Evolutionary conservation across 2,888 invertebrate genomes (phyloP).

Genomic region (Drosophila subsilvestris): DNA sequence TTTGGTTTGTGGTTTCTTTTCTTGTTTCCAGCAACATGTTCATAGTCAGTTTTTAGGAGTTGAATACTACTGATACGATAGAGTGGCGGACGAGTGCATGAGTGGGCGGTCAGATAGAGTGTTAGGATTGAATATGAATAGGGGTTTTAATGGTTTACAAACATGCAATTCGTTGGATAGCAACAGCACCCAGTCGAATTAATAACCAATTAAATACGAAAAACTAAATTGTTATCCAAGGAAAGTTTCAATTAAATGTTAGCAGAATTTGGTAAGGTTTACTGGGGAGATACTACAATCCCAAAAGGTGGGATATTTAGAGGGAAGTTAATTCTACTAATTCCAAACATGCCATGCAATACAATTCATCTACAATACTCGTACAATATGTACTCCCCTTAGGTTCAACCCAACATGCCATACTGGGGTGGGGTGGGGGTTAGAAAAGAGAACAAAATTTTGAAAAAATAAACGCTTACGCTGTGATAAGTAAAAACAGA

Average conservation of each 20-base stretch:
- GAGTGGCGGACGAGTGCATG: constrained; percentile 47
- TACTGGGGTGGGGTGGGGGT: constrained; percentile 17
- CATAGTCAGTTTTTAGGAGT: constrained; percentile 78
- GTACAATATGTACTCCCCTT: neutral
- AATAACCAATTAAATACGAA: neutral
- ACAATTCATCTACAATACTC: neutral
- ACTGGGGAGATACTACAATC: too few relatives aligned
- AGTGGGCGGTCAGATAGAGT: neutral
- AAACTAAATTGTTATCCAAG: neutral
- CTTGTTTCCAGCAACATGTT: constrained; percentile 78
- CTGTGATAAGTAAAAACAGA: constrained; percentile 82
- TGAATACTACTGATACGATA: constrained; percentile 48
- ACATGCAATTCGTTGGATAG: constrained; percentile 5
- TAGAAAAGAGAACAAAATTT: constrained; percentile 58
- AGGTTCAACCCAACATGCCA: neutral
- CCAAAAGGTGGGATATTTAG: neutral
- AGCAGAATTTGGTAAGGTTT: neutral
- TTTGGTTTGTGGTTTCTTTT: constrained; percentile 38
- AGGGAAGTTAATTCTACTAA: neutral
- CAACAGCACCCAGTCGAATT: neutral
- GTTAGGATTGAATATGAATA: constrained; percentile 16
- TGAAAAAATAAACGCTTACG: constrained; percentile 74
- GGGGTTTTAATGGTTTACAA: constrained; percentile 11
- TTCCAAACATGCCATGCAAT: neutral
- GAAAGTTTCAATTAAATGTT: neutral